A percentile compares a stretch with the other conserved stretches of the same genome.
Conservation (phyloP, 2,113 vertebrate genomes). For the Halcyon malimbica region DNA sequence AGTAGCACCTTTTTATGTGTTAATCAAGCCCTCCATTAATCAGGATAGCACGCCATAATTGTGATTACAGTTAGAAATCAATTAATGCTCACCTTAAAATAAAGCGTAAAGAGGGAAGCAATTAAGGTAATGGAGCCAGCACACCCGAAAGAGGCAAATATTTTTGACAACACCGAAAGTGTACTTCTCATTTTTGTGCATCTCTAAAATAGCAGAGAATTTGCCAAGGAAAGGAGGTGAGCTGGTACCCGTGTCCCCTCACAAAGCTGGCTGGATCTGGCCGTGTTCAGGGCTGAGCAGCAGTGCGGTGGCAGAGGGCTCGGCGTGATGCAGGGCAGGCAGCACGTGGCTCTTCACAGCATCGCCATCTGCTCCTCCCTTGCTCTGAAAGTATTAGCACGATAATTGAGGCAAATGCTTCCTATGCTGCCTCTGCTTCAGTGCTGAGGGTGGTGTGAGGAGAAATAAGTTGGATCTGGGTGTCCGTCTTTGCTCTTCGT, state of each 20-base stretch:
- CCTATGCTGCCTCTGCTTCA: background rate
- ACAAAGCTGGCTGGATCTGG: background rate
- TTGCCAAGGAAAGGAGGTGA: background rate
- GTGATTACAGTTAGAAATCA: constrained; percentile 77
- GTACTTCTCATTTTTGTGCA: background rate
- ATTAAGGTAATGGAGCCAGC: constrained; percentile 67
- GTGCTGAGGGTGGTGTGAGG: background rate
- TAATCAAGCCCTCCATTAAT: constrained; percentile 75
- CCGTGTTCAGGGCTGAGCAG: background rate
- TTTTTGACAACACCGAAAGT: constrained; percentile 43
- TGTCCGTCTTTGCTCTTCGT: background rate
- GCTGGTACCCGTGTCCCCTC: background rate
- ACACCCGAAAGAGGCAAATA: constrained; percentile 18
- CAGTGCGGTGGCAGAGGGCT: no score
- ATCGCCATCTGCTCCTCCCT: background rate
- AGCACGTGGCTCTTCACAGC: background rate
- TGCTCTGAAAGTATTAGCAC: background rate
- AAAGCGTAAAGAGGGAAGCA: constrained; percentile 63
- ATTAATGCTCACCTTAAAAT: constrained; percentile 76
- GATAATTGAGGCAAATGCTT: background rate
- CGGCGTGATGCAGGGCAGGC: rapidly evolving
- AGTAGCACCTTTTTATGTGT: constrained; percentile 38
- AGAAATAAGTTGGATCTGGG: background rate
- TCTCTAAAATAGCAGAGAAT: background rate
- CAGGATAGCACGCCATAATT: constrained; percentile 68